A percentile compares a stretch with the other conserved stretches of the same genome.
Conservation (phyloP, 1,140 invertebrate genomes). For the Drosophila suzukii region DNA sequence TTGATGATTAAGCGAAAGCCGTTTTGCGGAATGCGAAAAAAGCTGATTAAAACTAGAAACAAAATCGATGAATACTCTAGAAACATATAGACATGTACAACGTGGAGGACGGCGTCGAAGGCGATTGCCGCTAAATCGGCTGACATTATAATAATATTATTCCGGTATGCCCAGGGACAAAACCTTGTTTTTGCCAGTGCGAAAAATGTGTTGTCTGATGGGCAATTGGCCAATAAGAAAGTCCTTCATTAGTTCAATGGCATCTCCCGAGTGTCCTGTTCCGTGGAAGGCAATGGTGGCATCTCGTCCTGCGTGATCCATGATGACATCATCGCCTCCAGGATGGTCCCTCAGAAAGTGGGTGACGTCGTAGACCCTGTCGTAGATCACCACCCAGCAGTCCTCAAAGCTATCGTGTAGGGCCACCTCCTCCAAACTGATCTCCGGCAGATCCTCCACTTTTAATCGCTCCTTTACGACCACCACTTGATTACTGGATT, state of each 20-base stretch:
- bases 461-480: conserved; percentile 53
- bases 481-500: conserved; percentile 36
- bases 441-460: conserved; percentile 56
- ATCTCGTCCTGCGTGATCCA: conserved; percentile 94
- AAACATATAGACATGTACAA: background rate
- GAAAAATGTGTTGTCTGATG: conserved; percentile 89
- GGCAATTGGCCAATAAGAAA: conserved; percentile 91
- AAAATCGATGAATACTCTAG: conserved; percentile 37
- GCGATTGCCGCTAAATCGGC: conserved; percentile 8
- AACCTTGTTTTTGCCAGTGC: conserved; percentile 82
- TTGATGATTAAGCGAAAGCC: conserved; percentile 25
- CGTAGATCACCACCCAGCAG: conserved; percentile 91
- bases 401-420: conserved; percentile 88
- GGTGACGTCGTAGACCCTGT: conserved; percentile 91
- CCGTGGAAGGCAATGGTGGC: conserved; percentile 93
- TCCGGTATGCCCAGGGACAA: conserved; percentile 72
- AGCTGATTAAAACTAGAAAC: conserved; percentile 52
- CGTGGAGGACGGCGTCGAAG: conserved; percentile 43
- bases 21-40: conserved; percentile 32
- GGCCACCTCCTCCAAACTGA: conserved; percentile 88
- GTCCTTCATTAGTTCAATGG: conserved; percentile 86
- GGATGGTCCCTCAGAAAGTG: conserved; percentile 92
- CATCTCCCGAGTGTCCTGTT: conserved; percentile 90
- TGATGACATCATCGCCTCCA: conserved; percentile 92
- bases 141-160: conserved; percentile 22